Evolutionary conservation across 2,113 vertebrate genomes (phyloP).

Genomic region (Eudorcas thomsonii): DNA sequence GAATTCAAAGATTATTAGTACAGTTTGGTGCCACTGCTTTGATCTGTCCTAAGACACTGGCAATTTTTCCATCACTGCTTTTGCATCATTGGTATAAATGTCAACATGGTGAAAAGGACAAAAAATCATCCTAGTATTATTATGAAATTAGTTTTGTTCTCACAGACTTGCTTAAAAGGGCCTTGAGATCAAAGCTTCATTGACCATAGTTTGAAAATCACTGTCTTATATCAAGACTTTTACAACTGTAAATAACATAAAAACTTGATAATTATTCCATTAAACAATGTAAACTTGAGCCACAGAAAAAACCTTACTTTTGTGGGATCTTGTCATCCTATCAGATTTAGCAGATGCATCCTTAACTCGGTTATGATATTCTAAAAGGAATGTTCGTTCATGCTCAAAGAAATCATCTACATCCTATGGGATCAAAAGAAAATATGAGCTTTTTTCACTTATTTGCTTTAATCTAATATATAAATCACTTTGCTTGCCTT

Average conservation of each 20-base stretch:
- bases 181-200: not conserved
- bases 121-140: not conserved
- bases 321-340: slow-evolving; percentile 98
- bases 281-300: not conserved
- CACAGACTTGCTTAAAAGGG: not conserved
- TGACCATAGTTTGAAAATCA: not conserved
- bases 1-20: not conserved
- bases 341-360: slow-evolving; percentile 96
- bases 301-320: slow-evolving; percentile 86
- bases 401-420: slow-evolving; percentile 99
- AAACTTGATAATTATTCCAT: slow-evolving; percentile 25
- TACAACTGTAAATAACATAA: not conserved
- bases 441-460: slow-evolving; percentile 18
- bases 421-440: slow-evolving; percentile 85
- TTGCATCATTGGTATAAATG: not conserved
- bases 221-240: slow-evolving; percentile 12
- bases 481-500: not conserved
- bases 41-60: not conserved
- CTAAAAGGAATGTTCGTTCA: slow-evolving; percentile 97
- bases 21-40: not conserved
- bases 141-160: not conserved
- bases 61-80: not conserved
- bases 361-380: slow-evolving; percentile 98
- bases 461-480: not conserved
- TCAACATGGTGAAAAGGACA: not conserved